A percentile compares a stretch with the other conserved stretches of the same genome.
Evolutionary conservation across 2,113 vertebrate species (phyloP).

Genomic region (Bucco capensis): DNA sequence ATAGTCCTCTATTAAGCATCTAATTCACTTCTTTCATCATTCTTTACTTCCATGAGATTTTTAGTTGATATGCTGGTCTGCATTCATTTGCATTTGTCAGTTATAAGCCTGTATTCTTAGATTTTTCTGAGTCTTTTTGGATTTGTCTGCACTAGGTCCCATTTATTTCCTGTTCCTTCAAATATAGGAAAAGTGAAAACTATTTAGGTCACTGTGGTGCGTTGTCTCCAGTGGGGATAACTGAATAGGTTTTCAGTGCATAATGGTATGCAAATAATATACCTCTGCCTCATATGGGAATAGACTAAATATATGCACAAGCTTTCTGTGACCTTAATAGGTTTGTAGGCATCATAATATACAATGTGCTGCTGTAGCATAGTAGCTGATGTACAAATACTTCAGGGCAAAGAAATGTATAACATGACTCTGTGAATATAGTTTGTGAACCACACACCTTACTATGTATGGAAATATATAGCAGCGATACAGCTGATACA

Average conservation of each 20-base stretch:
- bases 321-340: slow-evolving; percentile 50
- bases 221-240: slow-evolving; percentile 29
- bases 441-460: neutral
- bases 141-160: neutral
- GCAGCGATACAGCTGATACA: neutral
- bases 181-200: slow-evolving; percentile 11
- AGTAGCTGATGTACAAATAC: neutral
- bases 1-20: neutral
- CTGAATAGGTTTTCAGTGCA: slow-evolving; percentile 35
- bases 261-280: slow-evolving; percentile 64
- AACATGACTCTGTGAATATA: neutral
- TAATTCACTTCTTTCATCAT: neutral
- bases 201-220: slow-evolving; percentile 53
- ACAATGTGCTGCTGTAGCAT: neutral
- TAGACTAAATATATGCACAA: slow-evolving; percentile 31
- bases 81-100: slow-evolving; percentile 10
- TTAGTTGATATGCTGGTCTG: neutral
- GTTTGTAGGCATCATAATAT: slow-evolving; percentile 17
- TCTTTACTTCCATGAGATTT: neutral
- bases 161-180: slow-evolving; percentile 43
- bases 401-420: neutral
- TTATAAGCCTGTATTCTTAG: neutral
- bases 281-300: slow-evolving; percentile 14
- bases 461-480: neutral
- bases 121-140: neutral